Base-by-base conservation (phyloP, 2,113 vertebrate genomes). In the Gopherus evgoodei region DNA sequence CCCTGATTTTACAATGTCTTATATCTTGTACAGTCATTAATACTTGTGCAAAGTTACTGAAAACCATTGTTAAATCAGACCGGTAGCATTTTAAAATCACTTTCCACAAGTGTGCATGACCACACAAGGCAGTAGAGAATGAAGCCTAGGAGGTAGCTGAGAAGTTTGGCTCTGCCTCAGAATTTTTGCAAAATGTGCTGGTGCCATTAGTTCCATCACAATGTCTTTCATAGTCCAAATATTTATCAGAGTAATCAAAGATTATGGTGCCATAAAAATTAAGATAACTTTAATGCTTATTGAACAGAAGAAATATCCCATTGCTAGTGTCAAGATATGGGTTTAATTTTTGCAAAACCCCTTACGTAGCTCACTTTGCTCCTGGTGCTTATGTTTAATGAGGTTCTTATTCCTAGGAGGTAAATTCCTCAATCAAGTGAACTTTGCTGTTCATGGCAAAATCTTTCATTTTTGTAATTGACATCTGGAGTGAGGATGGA, bases 211-310 rank as follows among this genome's bases (percentile, higher is more conserved):
- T 90, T 94, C 69, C 87, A 22, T 90, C 84, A 92, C 90, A 82
- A 91, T 93, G 89, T 94, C 97, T 97, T 94, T 89, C 90, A 65
- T 94, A 97, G 96, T 94, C 93, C 96, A 97, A 96, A 97, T 98
- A 97, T 97, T 97, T 97, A 97, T 98, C 97, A 96, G 96, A 96
- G 95, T 97, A 98, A 97, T 97, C 97, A 97, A 97, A 96, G 96
- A 94, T 96, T 97, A 98, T 5, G 95, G 93, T 92, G 93, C 94
- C 92, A 94, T 97, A 98, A 97, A 98, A 96, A 88, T 94, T 89
- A 96, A 90, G 90, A 95, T 94, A 95, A 95, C 87, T 97, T 97
- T 96, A 95, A 81, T 97, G 97, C 62, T 94, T 95, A 95, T 95
- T 91, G 97, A 98, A 91, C 93, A 97, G 94, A 97, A 96, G 96